Percentiles rank a stretch among this genome's conserved stretches.
Conservation (phyloP, 2,797 vertebrate genomes). For the Chelon labrosus region DNA sequence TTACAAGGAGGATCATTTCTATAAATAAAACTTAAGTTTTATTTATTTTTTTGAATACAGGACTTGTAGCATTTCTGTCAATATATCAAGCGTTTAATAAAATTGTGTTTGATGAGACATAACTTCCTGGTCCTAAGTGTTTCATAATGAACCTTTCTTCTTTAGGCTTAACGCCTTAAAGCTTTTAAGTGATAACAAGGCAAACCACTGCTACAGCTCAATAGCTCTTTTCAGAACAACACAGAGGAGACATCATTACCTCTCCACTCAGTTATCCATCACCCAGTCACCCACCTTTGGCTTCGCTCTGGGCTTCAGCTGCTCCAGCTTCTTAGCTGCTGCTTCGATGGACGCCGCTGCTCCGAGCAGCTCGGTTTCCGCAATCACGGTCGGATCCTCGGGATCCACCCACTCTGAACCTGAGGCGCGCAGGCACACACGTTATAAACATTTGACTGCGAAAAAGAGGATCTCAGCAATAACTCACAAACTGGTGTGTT, state of each 20-base stretch:
- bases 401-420: conserved; percentile 99
- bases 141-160: not conserved
- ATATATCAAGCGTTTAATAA: not conserved
- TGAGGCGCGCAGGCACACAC: conserved; percentile 54
- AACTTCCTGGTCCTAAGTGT: not conserved
- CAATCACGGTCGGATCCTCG: conserved; percentile 97
- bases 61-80: too few species aligned
- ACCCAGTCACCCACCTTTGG: conserved; percentile 88
- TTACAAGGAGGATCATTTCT: too few species aligned
- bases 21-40: too few species aligned
- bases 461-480: not conserved
- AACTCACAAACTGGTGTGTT: not conserved
- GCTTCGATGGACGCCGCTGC: conserved; percentile 98
- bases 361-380: conserved; percentile 95
- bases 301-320: conserved; percentile 96
- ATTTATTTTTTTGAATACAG: too few species aligned
- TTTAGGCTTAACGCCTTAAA: not conserved
- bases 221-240: not conserved
- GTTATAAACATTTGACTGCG: not conserved
- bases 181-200: not conserved
- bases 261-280: not conserved
- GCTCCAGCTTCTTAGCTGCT: conserved; percentile 97
- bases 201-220: not conserved
- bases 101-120: not conserved
- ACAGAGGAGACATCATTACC: not conserved